Conservation (phyloP, 64 coral and sea anemone genomes). For the Montipora foliosa region DNA sequence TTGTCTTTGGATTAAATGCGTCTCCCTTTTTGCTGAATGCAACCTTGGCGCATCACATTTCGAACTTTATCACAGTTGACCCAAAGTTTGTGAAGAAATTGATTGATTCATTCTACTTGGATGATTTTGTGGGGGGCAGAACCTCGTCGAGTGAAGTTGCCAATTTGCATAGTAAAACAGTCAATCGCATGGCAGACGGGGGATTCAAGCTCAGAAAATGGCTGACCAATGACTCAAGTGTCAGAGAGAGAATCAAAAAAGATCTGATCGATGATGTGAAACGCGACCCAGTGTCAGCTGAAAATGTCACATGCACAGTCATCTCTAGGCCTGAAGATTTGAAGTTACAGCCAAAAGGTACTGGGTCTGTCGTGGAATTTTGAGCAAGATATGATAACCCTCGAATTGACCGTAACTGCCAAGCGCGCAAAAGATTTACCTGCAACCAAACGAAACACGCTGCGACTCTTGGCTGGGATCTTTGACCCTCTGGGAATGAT, state of each 20-base stretch:
- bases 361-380: constrained; percentile 68
- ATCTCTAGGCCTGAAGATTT: background rate
- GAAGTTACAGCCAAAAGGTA: constrained; percentile 5
- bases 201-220: constrained; percentile 68
- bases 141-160: background rate
- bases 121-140: constrained; percentile 34
- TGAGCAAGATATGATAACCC: constrained; percentile 21
- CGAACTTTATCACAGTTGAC: constrained; percentile 26
- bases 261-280: background rate
- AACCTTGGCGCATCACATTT: constrained; percentile 49
- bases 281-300: background rate
- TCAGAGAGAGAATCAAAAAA: background rate
- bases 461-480: constrained; percentile 61
- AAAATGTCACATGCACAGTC: constrained; percentile 48
- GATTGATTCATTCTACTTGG: constrained; percentile 48
- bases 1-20: constrained; percentile 57
- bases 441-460: constrained; percentile 64
- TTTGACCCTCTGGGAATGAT: constrained; percentile 76
- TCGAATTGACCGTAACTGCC: constrained; percentile 35
- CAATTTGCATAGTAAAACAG: constrained; percentile 31
- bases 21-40: constrained; percentile 67
- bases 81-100: constrained; percentile 28
- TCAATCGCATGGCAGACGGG: constrained; percentile 49
- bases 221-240: constrained; percentile 41
- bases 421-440: constrained; percentile 36